Evolutionary conservation across 2,888 invertebrate genomes (phyloP).

Genomic region (Lasioglossum lativentre): DNA sequence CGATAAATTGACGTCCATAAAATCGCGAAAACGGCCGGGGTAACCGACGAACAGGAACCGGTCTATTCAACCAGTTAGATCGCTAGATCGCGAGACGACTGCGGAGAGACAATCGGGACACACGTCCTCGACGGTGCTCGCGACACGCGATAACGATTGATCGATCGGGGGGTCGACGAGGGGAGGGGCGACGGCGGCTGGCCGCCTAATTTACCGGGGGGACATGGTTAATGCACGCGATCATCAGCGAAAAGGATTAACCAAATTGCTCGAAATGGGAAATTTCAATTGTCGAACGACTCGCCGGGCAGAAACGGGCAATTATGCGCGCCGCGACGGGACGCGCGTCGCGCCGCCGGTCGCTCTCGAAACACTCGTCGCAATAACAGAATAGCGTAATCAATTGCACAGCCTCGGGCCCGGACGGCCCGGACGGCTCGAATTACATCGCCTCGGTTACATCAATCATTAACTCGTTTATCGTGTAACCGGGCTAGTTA

Average conservation of each 20-base stretch:
- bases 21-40: neutral
- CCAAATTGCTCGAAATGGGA: conserved; percentile 54
- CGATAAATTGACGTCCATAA: neutral
- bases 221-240: neutral
- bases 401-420: conserved; percentile 38
- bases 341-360: conserved; percentile 24
- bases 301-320: conserved; percentile 44
- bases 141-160: conserved; percentile 17
- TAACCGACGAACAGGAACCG: neutral
- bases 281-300: conserved; percentile 53
- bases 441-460: conserved; percentile 44
- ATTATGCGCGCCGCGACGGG: conserved; percentile 45
- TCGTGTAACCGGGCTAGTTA: conserved; percentile 52
- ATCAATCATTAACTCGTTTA: conserved; percentile 62
- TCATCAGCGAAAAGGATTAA: conserved; percentile 48
- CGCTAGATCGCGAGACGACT: neutral
- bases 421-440: neutral
- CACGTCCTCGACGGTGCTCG: neutral
- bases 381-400: conserved; percentile 59
- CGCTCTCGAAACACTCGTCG: conserved; percentile 34
- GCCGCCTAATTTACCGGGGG: neutral
- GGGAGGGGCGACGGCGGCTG: neutral
- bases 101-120: conserved; percentile 2
- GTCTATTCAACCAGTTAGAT: neutral
- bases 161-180: neutral